Evolutionary conservation across 2,797 vertebrate genomes (phyloP).

Genomic region (Sebastes diaconus): DNA sequence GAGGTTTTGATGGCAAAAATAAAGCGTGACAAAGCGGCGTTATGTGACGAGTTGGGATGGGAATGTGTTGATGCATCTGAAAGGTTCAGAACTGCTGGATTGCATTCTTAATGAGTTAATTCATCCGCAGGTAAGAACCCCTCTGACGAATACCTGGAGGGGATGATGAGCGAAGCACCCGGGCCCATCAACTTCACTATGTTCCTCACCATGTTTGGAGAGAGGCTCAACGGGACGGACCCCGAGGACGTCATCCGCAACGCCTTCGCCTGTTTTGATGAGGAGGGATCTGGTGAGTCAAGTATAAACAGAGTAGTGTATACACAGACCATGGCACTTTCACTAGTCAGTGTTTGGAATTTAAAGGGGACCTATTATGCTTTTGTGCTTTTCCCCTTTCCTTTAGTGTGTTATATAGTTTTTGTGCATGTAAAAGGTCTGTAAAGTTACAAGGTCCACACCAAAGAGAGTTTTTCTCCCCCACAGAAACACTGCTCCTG

Average conservation of each 20-base stretch:
- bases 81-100: background rate
- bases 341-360: background rate
- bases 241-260: constrained; percentile 98
- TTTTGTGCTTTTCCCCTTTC: no score
- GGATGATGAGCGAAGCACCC: constrained; percentile 98
- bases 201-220: constrained; percentile 99
- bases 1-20: no score
- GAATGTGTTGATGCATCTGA: background rate
- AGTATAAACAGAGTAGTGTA: background rate
- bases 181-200: constrained; percentile 99
- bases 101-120: background rate
- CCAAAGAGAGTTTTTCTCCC: no score
- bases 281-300: constrained; percentile 92
- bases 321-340: background rate
- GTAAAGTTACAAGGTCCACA: no score
- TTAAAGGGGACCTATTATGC: no score
- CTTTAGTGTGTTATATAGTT: no score
- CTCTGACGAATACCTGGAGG: constrained; percentile 96
- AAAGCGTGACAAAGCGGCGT: no score
- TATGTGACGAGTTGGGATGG: no score
- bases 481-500: no score
- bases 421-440: no score
- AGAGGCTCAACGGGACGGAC: constrained; percentile 96
- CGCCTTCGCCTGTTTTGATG: constrained; percentile 97
- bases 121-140: constrained; percentile 92